Conservation (phyloP, 2,113 vertebrate genomes). For the Phocoena sinus region DNA sequence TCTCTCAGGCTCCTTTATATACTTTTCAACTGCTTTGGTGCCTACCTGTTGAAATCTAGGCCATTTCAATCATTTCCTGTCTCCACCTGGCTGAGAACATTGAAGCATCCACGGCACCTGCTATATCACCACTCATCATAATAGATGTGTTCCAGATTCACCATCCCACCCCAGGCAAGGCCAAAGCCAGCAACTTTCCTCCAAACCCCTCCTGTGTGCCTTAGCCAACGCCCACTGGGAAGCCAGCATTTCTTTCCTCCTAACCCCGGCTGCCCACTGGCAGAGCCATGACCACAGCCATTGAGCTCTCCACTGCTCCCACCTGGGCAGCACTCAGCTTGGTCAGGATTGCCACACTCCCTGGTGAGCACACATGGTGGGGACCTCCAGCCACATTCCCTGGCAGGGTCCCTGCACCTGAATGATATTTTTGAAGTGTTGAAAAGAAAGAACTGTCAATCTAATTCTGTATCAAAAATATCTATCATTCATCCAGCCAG, state of each 20-base stretch:
- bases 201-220: too few relatives aligned
- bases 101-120: constrained; percentile 85
- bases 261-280: neutral
- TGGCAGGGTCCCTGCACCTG: neutral
- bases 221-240: neutral
- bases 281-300: neutral
- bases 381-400: neutral
- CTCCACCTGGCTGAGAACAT: constrained; percentile 75
- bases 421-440: neutral
- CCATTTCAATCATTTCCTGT: constrained; percentile 71
- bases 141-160: constrained; percentile 79
- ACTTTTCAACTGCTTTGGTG: neutral
- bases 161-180: neutral
- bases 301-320: neutral
- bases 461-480: neutral
- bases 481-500: neutral
- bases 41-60: neutral
- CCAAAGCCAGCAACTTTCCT: neutral
- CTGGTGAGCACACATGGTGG: too few relatives aligned
- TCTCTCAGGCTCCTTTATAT: neutral
- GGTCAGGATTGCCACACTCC: neutral
- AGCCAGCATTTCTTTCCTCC: neutral
- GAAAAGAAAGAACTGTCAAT: neutral
- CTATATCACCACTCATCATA: constrained; percentile 90
- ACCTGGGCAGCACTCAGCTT: neutral